phyloP scores from a whole-genome alignment of 2,888 invertebrate species.

The Agrochola lychnidis region DNA sequence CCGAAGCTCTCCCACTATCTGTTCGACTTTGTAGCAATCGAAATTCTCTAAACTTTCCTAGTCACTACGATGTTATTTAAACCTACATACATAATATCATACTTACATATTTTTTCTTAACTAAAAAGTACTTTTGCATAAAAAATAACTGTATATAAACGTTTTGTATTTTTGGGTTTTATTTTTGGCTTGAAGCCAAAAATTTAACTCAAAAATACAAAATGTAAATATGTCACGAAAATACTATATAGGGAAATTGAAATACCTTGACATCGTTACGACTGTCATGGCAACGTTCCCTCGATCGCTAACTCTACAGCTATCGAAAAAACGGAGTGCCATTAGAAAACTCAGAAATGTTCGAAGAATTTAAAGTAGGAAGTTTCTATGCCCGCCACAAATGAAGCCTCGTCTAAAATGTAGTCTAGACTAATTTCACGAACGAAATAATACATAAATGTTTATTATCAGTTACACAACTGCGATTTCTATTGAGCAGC shows the following conservation, averaged over 20 bases:
- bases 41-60: neutral
- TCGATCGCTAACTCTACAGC: neutral
- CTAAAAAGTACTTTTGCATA: too few relatives aligned
- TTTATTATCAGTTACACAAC: constrained; percentile 66
- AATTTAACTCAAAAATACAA: neutral
- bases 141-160: neutral
- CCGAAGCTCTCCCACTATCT: neutral
- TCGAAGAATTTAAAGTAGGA: constrained; percentile 11
- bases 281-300: constrained; percentile 20
- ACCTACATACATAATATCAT: neutral
- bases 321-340: neutral
- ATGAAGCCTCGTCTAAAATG: constrained; percentile 32
- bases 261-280: constrained; percentile 50
- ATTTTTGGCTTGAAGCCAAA: neutral
- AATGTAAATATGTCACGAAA: constrained; percentile 32
- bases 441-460: constrained; percentile 54
- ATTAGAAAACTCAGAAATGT: constrained; percentile 11
- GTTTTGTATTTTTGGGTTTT: too few relatives aligned
- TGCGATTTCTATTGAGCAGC: constrained; percentile 62
- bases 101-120: neutral
- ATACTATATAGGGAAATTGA: constrained; percentile 41
- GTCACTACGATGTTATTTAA: neutral
- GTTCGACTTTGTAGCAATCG: neutral
- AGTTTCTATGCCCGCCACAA: constrained; percentile 20
- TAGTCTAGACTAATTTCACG: constrained; percentile 55